phyloP scores from a whole-genome alignment of 2,888 invertebrate genomes.

The Synergus itoensis region DNA sequence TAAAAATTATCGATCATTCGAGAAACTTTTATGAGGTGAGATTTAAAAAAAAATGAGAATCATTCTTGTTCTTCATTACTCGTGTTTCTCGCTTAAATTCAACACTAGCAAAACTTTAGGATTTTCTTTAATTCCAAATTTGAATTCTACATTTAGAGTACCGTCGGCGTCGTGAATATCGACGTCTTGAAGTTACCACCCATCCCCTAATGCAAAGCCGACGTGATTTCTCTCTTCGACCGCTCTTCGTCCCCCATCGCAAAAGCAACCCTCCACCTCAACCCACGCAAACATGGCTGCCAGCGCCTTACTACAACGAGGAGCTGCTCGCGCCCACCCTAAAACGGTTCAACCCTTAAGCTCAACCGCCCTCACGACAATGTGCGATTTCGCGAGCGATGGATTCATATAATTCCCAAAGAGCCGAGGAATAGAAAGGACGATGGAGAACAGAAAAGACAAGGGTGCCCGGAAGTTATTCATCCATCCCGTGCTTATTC shows the following conservation, averaged over 20 bases:
- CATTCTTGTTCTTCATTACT: no score
- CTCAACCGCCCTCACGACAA: constrained; percentile 62
- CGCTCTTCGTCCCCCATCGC: constrained; percentile 58
- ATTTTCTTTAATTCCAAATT: neutral
- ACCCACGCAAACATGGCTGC: constrained; percentile 70
- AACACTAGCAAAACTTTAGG: no score
- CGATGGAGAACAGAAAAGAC: constrained; percentile 48
- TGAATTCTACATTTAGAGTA: neutral
- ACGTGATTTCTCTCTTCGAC: constrained; percentile 24
- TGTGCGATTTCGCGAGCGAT: constrained; percentile 65
- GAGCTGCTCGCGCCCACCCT: constrained; percentile 64
- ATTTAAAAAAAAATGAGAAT: no score
- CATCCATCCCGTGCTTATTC: constrained; percentile 50
- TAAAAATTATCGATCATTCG: no score
- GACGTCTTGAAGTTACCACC: constrained; percentile 69
- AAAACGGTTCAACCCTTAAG: constrained; percentile 67
- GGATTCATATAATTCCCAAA: constrained; percentile 60
- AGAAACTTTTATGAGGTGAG: no score
- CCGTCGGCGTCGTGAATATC: constrained; percentile 63
- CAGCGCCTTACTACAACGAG: constrained; percentile 47
- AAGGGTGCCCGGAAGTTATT: constrained; percentile 46
- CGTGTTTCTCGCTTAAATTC: no score
- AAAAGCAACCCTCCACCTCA: constrained; percentile 62
- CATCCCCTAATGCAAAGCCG: constrained; percentile 35
- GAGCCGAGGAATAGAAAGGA: constrained; percentile 49